Evolutionary conservation across 2,113 vertebrate genomes (phyloP).

Genomic region (Paracanthobrama guichenoti): DNA sequence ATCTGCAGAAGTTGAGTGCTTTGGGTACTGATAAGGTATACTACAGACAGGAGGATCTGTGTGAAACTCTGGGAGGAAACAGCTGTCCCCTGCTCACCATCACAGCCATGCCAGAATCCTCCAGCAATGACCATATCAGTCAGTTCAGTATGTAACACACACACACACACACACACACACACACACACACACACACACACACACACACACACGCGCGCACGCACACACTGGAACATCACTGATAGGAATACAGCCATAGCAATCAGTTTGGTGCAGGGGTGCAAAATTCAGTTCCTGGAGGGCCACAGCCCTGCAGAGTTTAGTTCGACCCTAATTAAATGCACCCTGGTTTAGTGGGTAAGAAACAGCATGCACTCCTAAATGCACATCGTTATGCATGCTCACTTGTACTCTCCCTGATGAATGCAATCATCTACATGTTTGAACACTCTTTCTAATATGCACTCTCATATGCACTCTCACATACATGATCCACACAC

Average conservation of each 20-base stretch:
- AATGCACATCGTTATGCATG: background rate
- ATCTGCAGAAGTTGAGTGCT: constrained; percentile 90
- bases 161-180: no score
- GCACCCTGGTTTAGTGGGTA: no score
- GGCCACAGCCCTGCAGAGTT: no score
- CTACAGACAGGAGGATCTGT: constrained; percentile 88
- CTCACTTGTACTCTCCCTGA: background rate
- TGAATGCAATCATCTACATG: background rate
- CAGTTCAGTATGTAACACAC: constrained; percentile 87
- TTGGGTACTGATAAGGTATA: constrained; percentile 90
- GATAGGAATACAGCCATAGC: background rate
- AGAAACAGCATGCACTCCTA: background rate
- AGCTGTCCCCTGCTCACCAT: constrained; percentile 93
- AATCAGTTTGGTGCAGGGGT: background rate
- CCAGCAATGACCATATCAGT: constrained; percentile 87
- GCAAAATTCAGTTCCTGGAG: no score
- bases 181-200: background rate
- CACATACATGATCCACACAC: background rate
- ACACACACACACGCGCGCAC: no score
- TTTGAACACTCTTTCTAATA: background rate
- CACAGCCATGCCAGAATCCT: constrained; percentile 95
- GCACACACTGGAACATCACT: background rate
- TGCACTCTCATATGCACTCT: background rate
- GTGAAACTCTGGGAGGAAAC: constrained; percentile 91
- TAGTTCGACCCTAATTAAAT: no score